Conservation (phyloP, 2,888 invertebrate genomes). For the Lamellibrachia satsuma region DNA sequence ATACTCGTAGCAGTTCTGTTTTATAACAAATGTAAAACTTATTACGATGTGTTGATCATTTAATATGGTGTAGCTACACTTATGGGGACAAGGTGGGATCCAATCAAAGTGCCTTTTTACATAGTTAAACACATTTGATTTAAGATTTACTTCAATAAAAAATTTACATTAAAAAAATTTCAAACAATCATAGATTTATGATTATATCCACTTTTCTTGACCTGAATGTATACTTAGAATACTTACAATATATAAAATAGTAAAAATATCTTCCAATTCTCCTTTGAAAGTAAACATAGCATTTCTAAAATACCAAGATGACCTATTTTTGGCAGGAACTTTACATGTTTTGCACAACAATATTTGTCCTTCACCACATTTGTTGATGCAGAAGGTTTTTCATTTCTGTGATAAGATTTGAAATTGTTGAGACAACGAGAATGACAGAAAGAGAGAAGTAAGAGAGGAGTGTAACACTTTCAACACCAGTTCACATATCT, state of each 20-base stretch:
- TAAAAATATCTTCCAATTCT: background rate
- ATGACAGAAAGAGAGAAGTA: background rate
- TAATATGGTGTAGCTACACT: background rate
- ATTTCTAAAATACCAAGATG: background rate
- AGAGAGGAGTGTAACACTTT: background rate
- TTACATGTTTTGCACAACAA: background rate
- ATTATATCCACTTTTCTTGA: background rate
- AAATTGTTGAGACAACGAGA: background rate
- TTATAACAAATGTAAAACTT: background rate
- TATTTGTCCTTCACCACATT: background rate
- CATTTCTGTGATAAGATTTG: background rate
- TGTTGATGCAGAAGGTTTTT: background rate
- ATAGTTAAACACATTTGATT: background rate
- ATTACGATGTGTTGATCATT: background rate
- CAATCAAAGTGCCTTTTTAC: background rate
- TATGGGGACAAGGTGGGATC: background rate
- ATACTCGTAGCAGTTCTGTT: background rate
- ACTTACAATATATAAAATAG: background rate
- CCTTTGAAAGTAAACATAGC: background rate
- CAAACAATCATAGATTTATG: background rate
- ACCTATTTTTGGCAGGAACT: background rate
- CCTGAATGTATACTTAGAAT: background rate
- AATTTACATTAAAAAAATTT: background rate
- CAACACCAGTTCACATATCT: background rate
- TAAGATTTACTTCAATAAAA: background rate